Evolutionary conservation across 1,140 invertebrate species (phyloP), one percentile per base, ranked within the genome.

Genomic region (Archivesica marissinica): DNA sequence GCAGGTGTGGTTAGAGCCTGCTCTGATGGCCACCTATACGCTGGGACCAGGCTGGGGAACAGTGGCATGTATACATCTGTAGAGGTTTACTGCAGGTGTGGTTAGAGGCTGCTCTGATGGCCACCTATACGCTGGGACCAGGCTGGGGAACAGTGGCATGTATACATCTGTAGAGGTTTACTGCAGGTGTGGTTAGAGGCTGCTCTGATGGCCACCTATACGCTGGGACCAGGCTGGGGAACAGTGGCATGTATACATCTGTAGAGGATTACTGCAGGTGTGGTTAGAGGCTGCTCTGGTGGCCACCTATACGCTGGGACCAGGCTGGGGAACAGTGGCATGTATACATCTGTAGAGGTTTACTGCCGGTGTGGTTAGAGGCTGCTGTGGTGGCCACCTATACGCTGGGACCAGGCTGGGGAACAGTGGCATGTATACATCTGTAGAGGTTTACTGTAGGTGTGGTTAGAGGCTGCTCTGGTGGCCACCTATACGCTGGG

Each of bases 141-240:
- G 82, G 82, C 28, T 85, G 68, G 68, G 82, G 82, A 50, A 64
- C 72, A n/a, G n/a, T n/a, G n/a, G n/a, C n/a, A n/a, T n/a, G n/a
- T n/a, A n/a, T n/a, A n/a, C n/a, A n/a, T n/a, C n/a, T n/a, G n/a
- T n/a, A n/a, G n/a, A n/a, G n/a, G n/a, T n/a, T n/a, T n/a, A n/a
- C n/a, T 59, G 15, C 0, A 85, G 82, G 82, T 85, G 2, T 85
- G 82, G 82, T 2, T 85, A 20, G 82, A 85, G 33, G 82, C 82
- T 1, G 59, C 72, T 2, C 17, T 76, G 30, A 75, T 76, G 82
- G 82, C 74, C 15, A 35, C 38, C 11, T 85, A 85, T 33, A 76
- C 82, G 0, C 82, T 85, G 7, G 82, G 82, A 30, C 82, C 82
- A 17, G 82, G 82, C 28, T 85, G 68, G 68, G 82, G 82, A 50